phyloP scores from a whole-genome alignment of 1,140 invertebrate species.

The Pogonomyrmex californicus region DNA sequence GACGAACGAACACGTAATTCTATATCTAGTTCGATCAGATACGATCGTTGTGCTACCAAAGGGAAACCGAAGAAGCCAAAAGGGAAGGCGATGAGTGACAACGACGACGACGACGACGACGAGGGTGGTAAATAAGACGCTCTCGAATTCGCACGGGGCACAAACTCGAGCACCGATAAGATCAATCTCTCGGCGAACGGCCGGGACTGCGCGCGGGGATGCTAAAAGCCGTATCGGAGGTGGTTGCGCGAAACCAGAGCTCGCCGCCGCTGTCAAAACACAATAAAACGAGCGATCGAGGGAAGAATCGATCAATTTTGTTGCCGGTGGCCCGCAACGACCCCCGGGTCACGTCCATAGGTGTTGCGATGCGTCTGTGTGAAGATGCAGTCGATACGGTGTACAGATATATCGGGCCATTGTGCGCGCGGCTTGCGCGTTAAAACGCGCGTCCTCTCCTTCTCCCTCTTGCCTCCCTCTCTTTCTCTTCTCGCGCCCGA shows the following conservation, averaged over 20 bases:
- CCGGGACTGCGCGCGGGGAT: slow-evolving; percentile 2
- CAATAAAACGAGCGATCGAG: slow-evolving; percentile 81
- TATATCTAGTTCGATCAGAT: slow-evolving; percentile 77
- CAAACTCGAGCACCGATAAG: slow-evolving; percentile 61
- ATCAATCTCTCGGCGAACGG: slow-evolving; percentile 45
- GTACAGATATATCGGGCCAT: slow-evolving; percentile 76
- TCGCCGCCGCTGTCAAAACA: slow-evolving; percentile 81
- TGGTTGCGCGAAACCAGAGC: slow-evolving; percentile 76
- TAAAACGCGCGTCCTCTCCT: slow-evolving; percentile 72
- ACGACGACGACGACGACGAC: neutral
- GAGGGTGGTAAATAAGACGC: slow-evolving; percentile 7
- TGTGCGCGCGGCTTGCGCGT: slow-evolving; percentile 72
- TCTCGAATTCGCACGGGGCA: slow-evolving; percentile 45
- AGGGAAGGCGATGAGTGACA: slow-evolving; percentile 5
- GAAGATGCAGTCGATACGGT: neutral
- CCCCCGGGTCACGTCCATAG: slow-evolving; percentile 15
- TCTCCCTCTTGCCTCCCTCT: slow-evolving; percentile 53
- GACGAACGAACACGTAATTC: slow-evolving; percentile 71
- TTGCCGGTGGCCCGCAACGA: slow-evolving; percentile 12
- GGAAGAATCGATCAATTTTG: slow-evolving; percentile 68
- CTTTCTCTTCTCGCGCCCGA: slow-evolving; percentile 71
- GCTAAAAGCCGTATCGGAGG: slow-evolving; percentile 31
- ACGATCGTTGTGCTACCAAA: slow-evolving; percentile 36
- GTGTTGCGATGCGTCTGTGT: neutral
- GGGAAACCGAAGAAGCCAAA: slow-evolving; percentile 37